Conservation (phyloP, 2,797 vertebrate species). For the Enteromius anoplus region DNA sequence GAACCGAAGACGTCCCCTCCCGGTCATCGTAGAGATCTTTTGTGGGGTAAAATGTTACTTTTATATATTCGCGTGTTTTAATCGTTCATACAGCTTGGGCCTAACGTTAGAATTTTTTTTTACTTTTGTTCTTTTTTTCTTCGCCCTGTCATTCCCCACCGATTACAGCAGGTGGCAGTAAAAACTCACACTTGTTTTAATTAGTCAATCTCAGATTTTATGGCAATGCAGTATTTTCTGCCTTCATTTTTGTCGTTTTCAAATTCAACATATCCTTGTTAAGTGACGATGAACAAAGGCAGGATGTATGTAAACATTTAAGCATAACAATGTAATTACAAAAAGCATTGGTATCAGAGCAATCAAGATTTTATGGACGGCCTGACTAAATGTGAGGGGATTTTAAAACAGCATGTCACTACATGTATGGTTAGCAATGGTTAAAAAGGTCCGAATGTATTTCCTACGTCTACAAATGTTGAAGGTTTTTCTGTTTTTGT, state of each 20-base stretch:
- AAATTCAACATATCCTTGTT: background rate
- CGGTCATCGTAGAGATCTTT: too few relatives aligned
- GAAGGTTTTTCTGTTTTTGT: background rate
- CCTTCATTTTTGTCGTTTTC: background rate
- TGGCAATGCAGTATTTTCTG: background rate
- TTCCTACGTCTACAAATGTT: background rate
- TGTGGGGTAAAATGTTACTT: too few relatives aligned
- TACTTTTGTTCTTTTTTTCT: background rate
- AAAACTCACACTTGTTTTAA: background rate
- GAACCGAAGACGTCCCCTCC: too few relatives aligned
- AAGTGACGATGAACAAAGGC: background rate
- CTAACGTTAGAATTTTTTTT: too few relatives aligned
- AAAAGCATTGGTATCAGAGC: background rate
- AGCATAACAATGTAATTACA: background rate
- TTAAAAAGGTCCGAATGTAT: background rate
- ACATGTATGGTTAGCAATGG: background rate
- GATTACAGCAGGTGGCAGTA: slow-evolving; percentile 16
- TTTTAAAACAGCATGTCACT: background rate
- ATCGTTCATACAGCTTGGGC: too few relatives aligned
- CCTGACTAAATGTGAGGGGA: background rate
- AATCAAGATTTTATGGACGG: background rate
- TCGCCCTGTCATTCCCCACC: background rate
- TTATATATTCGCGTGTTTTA: background rate
- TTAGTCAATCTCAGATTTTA: background rate
- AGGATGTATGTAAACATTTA: background rate